These are phyloP conservation scores for Drosophila falleni DNA, from an alignment of 2,888 invertebrate genomes.

Conservation along the genomic window DNA sequence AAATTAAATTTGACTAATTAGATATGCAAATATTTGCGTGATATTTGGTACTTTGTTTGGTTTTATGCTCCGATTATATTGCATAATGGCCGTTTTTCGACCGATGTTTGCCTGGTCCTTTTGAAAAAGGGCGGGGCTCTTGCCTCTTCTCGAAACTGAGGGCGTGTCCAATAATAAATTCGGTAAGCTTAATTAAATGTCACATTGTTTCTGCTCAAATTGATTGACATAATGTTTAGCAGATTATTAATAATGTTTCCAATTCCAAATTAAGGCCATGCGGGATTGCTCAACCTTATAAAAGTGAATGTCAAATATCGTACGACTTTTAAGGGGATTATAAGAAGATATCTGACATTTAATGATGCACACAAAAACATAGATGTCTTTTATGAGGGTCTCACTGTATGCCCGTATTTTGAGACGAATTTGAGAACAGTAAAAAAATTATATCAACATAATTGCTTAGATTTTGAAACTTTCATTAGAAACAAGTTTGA, in stretches of 20 bases:
- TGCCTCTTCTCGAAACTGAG: background rate
- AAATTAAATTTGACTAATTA: slow-evolving; percentile 69
- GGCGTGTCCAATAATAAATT: slow-evolving; percentile 22
- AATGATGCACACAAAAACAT: background rate
- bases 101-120: background rate
- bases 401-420: background rate
- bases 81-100: slow-evolving; percentile 52
- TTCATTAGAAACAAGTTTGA: background rate
- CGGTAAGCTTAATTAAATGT: slow-evolving; percentile 28
- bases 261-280: slow-evolving; percentile 2
- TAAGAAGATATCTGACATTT: background rate
- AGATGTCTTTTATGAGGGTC: slow-evolving; percentile 13
- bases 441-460: slow-evolving; percentile 8
- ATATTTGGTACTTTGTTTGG: slow-evolving; percentile 59
- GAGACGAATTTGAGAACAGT: background rate
- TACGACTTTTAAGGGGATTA: background rate
- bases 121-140: background rate
- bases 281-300: slow-evolving; percentile 17
- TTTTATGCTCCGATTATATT: slow-evolving; percentile 68
- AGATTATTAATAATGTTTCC: slow-evolving; percentile 15
- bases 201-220: slow-evolving; percentile 13
- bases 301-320: slow-evolving; percentile 16
- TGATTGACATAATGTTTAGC: slow-evolving; percentile 33
- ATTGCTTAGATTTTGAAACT: background rate
- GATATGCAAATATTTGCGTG: slow-evolving; percentile 77